Evolutionary conservation across 37 sponge, comb jelly and placozoan genomes (phyloP).

Genomic region (Bolinopsis microptera): DNA sequence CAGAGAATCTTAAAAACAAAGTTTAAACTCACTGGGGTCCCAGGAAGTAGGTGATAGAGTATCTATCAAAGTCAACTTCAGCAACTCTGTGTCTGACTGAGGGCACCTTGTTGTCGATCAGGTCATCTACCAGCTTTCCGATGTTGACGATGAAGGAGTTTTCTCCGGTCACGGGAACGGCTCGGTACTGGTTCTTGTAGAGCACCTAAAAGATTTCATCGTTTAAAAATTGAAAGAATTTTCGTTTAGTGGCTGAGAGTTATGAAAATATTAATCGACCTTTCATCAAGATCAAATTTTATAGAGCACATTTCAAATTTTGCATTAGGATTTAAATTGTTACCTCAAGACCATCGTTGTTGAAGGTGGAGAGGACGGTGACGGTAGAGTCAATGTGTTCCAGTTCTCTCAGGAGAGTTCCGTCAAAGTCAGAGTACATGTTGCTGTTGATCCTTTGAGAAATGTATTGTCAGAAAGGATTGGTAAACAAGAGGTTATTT

Average conservation of each 20-base stretch:
- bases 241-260: too few species aligned
- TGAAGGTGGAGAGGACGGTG: slow-evolving; percentile 54
- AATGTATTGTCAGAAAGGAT: not conserved
- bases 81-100: slow-evolving; percentile 25
- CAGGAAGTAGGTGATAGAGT: slow-evolving; percentile 58
- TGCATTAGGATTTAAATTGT: not conserved
- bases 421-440: slow-evolving; percentile 52
- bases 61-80: slow-evolving; percentile 37
- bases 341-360: slow-evolving; percentile 29
- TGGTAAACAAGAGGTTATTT: too few species aligned
- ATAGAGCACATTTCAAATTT: not conserved
- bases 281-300: not conserved
- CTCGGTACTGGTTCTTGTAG: not conserved
- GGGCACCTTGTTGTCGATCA: slow-evolving; percentile 2
- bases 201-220: slow-evolving; percentile 23
- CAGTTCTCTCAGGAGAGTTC: not conserved
- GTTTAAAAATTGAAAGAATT: too few species aligned
- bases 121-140: slow-evolving; percentile 30
- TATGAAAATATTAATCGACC: not conserved
- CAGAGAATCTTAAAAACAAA: not conserved
- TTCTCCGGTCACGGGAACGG: not conserved
- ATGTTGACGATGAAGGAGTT: slow-evolving; percentile 42
- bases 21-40: slow-evolving; percentile 38
- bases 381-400: slow-evolving; percentile 52
- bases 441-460: slow-evolving; percentile 24